A percentile compares a stretch with the other conserved stretches of the same genome.
phyloP scores from a whole-genome alignment of 2,113 vertebrate species.

The Varanus komodoensis region DNA sequence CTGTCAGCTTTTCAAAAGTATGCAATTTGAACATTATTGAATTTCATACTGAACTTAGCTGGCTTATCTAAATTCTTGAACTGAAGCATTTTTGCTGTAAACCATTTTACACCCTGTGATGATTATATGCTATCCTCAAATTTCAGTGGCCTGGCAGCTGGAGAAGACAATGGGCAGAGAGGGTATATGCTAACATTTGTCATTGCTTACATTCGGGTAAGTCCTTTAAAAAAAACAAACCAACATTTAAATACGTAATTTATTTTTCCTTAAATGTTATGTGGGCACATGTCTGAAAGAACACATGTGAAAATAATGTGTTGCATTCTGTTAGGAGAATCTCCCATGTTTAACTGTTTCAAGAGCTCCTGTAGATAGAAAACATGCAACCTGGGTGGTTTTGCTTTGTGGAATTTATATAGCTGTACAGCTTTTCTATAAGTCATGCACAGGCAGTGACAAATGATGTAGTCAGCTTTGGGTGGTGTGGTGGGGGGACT shows the following conservation, averaged over 20 bases:
- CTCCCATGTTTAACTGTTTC: neutral
- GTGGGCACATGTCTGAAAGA: neutral
- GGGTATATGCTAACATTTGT: slow-evolving; percentile 99
- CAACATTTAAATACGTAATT: neutral
- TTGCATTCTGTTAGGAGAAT: neutral
- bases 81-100: slow-evolving; percentile 17
- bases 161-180: slow-evolving; percentile 99
- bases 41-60: neutral
- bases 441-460: neutral
- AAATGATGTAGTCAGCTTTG: neutral
- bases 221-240: slow-evolving; percentile 61
- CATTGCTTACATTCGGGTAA: slow-evolving; percentile 97
- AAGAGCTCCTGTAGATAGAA: neutral
- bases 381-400: neutral
- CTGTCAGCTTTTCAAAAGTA: neutral
- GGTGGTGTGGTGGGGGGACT: neutral
- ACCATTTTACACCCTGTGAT: slow-evolving; percentile 34
- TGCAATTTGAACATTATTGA: neutral
- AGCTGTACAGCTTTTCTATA: neutral
- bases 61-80: neutral
- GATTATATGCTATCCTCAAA: slow-evolving; percentile 81
- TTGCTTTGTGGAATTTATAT: neutral
- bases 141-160: slow-evolving; percentile 95
- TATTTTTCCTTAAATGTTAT: neutral
- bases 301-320: neutral